Percentiles rank a stretch among this genome's conserved stretches.
phyloP scores from a whole-genome alignment of 2,888 invertebrate genomes.

The Megaustenia siamemsis region DNA sequence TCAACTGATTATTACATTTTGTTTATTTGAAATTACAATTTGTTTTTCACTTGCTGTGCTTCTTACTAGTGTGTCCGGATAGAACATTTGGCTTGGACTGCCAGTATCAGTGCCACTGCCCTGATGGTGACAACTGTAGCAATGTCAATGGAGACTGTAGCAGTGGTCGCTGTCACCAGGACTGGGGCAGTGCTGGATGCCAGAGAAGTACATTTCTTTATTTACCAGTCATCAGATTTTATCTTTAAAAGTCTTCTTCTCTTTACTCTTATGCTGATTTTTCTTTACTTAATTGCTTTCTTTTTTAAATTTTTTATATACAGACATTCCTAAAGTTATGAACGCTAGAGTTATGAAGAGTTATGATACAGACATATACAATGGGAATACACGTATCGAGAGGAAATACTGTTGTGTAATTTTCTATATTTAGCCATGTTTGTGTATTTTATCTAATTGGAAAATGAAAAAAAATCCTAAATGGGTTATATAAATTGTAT shows the following conservation, averaged over 20 bases:
- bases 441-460: background rate
- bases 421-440: background rate
- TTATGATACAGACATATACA: no score
- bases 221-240: background rate
- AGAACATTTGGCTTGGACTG: constrained; percentile 74
- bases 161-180: constrained; percentile 68
- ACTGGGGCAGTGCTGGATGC: constrained; percentile 76
- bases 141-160: constrained; percentile 73
- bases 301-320: no score
- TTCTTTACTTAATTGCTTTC: no score
- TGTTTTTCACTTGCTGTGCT: background rate
- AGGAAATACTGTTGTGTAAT: no score
- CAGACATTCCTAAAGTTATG: no score
- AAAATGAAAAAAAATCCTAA: no score
- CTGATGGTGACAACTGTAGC: constrained; percentile 67
- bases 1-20: no score
- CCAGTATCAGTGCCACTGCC: constrained; percentile 73
- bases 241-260: no score
- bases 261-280: no score
- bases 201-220: constrained; percentile 69
- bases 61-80: constrained; percentile 66
- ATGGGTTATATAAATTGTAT: no score
- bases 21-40: background rate
- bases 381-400: no score
- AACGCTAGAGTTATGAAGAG: no score